Evolutionary conservation across 2,113 vertebrate species (phyloP), one percentile per base, ranked within the genome.

Genomic region (Gulo gulo): DNA sequence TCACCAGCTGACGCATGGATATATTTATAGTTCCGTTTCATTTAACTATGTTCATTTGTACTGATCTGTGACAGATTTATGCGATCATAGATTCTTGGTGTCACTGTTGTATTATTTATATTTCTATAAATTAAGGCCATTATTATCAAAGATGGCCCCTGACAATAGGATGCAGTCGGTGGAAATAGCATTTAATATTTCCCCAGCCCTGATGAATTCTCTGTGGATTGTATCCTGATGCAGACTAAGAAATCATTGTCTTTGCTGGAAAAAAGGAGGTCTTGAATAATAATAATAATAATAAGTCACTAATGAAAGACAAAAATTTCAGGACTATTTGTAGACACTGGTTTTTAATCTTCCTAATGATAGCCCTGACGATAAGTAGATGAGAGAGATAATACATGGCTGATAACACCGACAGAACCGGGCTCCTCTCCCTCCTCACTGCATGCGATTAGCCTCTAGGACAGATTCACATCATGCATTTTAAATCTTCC

Each of bases 61-160:
- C 96, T 47, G 88, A 81, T 97, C 91, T 42, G 36, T 34, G 95
- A 97, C 97, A 97, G 97, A 98, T 99, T 99, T 98, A 98, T 98
- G 86, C 36, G 96, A 84, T 81, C 97, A 45, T 94, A 95, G 97
- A 95, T 98, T 96, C 95, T 95, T 92, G 96, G 88, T 96, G 91
- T 97, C 96, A 88, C 97, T 97, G 95, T 93, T 98, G 97, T 98
- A 94, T 98, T 98, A 98, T 98, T 98, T 98, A 98, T 98, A 92
- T 97, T 98, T 98, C 97, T 98, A 97, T 98, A 98, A 98, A 98
- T 98, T 98, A 98, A 98, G 98, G 82, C 45, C 88, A 76, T 93
- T 98, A 84, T 97, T 97, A 90, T 93, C 89, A 74, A 91, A 97
- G 95, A 94, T 4, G 10, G 83, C 69, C 98, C 86, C 88, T 96